These are phyloP conservation scores for Sebastes umbrosus DNA, from an alignment of 2,797 vertebrate genomes.

Conservation along the genomic window DNA sequence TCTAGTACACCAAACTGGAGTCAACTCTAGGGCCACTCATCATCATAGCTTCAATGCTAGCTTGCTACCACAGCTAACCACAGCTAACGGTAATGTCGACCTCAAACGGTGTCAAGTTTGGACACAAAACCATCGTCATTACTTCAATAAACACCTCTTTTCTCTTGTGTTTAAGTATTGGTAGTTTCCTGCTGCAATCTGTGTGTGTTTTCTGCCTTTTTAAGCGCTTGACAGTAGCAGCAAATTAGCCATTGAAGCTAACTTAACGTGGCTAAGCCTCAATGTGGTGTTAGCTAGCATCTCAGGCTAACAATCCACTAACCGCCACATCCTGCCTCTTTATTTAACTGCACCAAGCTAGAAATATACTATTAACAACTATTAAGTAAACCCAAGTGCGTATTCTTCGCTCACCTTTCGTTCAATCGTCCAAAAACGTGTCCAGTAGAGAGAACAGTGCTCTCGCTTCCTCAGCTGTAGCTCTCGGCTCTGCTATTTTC, in stretches of 20 bases:
- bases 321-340: not conserved
- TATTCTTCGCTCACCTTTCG: conserved; percentile 64
- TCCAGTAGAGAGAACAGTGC: conserved; percentile 24
- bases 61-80: conserved; percentile 37
- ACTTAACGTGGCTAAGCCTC: conserved; percentile 78
- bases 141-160: fast-evolving
- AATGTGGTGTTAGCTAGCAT: conserved; percentile 75
- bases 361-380: not conserved
- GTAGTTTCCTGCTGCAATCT: fast-evolving
- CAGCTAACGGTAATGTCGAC: conserved; percentile 11
- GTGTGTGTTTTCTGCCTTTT: not conserved
- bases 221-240: not conserved
- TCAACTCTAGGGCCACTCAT: conserved; percentile 48
- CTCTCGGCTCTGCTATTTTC: conserved; percentile 75
- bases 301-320: conserved; percentile 41
- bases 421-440: conserved; percentile 51
- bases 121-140: not conserved
- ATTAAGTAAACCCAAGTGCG: too few species aligned
- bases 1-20: conserved; percentile 4
- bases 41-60: conserved; percentile 55
- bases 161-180: fast-evolving
- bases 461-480: conserved; percentile 59
- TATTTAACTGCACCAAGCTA: not conserved
- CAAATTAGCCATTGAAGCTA: conserved; percentile 65
- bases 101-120: not conserved